A percentile compares a stretch with the other conserved stretches of the same genome.
These are phyloP conservation scores for rabbit (Oryctolagus cuniculus) DNA, from an alignment of 2,113 vertebrate genomes.

Conservation along the genomic window DNA sequence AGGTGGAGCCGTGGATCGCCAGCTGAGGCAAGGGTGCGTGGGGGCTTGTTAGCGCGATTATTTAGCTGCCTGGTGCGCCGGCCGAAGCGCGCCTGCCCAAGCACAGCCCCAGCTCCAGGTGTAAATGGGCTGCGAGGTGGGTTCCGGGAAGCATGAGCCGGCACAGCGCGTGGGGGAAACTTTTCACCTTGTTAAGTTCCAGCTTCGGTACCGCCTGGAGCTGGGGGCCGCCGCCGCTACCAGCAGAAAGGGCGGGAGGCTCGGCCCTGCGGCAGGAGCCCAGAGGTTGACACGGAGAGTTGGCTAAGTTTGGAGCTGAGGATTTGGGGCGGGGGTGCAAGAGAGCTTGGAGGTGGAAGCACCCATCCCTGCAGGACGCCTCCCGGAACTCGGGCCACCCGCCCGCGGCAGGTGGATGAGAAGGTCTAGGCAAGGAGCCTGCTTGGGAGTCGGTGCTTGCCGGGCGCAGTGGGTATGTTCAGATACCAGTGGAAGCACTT, in stretches of 20 bases:
- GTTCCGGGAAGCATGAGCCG: not conserved
- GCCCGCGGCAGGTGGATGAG: slow-evolving; percentile 76
- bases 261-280: not conserved
- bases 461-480: not conserved
- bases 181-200: slow-evolving; percentile 84
- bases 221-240: not conserved
- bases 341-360: not conserved
- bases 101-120: not conserved
- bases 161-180: slow-evolving; percentile 79
- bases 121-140: not conserved
- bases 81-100: not conserved
- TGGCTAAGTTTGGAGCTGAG: slow-evolving; percentile 70
- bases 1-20: slow-evolving; percentile 72
- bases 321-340: not conserved
- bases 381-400: not conserved
- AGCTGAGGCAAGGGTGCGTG: slow-evolving; percentile 63
- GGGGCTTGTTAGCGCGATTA: not conserved
- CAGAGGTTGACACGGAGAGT: slow-evolving; percentile 42
- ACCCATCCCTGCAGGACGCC: not conserved
- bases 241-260: not conserved
- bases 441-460: not conserved
- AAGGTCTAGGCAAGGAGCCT: not conserved
- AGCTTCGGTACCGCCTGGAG: not conserved
- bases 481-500: slow-evolving; percentile 1
- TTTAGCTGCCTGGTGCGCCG: not conserved